Base-by-base conservation (phyloP, 2,113 vertebrate genomes). In the Lamprotornis superbus region DNA sequence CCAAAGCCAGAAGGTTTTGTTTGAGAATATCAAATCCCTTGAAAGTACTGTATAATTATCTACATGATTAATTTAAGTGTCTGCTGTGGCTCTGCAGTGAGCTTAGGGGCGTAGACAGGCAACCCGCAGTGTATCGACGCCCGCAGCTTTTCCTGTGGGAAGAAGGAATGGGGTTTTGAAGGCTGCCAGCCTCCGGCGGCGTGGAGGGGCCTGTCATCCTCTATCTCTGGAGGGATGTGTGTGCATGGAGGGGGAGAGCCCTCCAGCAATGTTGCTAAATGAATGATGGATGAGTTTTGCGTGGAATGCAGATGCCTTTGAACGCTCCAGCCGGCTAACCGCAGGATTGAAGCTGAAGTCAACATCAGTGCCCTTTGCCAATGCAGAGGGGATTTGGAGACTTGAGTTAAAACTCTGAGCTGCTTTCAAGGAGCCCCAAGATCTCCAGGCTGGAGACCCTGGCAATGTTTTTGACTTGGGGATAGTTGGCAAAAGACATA, bases 31-130 rank as follows among this genome's bases (percentile, higher is more conserved):
- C 1, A 86, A 90, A 83, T 94, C 82, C 85, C 89, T 87, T 83
- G 83, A 71, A 96, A 94, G 64, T 80, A 83, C 63, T 50, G 15
- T 67, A 50, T 95, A 97, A 95, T 95, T 94, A 97, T 53, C 71
- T 82, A 79, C 82, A 37, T 65, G 63, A 90, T 95, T 94, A 93
- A 85, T 75, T 92, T 89, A 96, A 83, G 25, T 60, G 87, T 93
- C 63, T 93, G 35, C 64, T 22, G 0, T 65, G 59, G 59, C 84
- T 92, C 60, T 94, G 87, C 65, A 56, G 44, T 24, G 31, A 89
- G 83, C 83, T 92, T 22, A 57, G 67, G 56, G 71, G 55, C 0
- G 0, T 33, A 86, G 88, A 90, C 53, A 83, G 83, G 59, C 79
- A 95, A 86, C 28, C 68, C 0, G 3, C 59, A 70, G 90, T 0